Evolutionary conservation across 1,140 invertebrate genomes (phyloP).

Genomic region (Ganaspis sp.): DNA sequence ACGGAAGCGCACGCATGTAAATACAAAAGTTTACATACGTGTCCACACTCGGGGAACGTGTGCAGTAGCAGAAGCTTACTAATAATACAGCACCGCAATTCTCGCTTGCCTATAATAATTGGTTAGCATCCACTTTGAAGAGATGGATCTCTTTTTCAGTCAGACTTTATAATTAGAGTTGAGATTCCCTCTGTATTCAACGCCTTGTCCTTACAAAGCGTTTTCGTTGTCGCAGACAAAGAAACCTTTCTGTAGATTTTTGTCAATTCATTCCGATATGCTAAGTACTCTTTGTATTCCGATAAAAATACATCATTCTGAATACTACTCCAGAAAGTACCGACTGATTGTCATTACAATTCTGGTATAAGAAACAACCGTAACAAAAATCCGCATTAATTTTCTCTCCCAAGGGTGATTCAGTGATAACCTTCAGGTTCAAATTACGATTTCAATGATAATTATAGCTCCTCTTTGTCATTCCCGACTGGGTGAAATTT

Average conservation of each 20-base stretch:
- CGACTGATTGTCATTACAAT: not conserved
- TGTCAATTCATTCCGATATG: conserved; percentile 18
- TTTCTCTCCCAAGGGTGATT: no score
- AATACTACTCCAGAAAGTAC: not conserved
- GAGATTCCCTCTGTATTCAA: not conserved
- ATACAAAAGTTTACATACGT: no score
- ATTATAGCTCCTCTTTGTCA: no score
- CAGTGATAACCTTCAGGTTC: no score
- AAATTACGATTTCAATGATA: no score
- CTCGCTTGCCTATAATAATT: not conserved
- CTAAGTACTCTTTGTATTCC: conserved; percentile 9
- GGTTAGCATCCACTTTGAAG: not conserved
- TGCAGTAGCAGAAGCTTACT: conserved; percentile 2
- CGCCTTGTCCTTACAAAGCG: conserved; percentile 7
- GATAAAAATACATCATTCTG: conserved; percentile 4
- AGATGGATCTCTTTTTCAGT: not conserved
- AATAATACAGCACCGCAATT: not conserved
- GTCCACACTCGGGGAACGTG: not conserved
- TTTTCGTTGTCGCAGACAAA: conserved; percentile 3
- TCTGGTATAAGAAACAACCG: no score
- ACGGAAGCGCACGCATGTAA: no score
- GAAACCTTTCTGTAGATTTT: not conserved
- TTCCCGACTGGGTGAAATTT: no score
- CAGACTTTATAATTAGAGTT: not conserved
- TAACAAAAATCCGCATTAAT: no score